Base-by-base conservation (phyloP, 92 coral and sea anemone species). In the Heteractis magnifica region DNA sequence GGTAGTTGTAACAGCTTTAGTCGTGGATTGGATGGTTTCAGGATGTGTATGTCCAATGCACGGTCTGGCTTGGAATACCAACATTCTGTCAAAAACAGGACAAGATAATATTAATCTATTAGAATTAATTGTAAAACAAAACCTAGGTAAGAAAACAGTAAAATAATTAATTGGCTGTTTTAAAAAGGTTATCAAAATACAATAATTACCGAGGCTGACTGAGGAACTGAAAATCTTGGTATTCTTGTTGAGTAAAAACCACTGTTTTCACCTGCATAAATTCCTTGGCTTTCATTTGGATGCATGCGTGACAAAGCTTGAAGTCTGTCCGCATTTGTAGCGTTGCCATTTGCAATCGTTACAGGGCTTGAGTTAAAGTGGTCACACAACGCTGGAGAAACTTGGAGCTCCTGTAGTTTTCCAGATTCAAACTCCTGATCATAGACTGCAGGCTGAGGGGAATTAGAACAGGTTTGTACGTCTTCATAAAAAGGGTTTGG, bases 301-400 rank as follows among this genome's bases (percentile, higher is more conserved):
- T 21, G 64, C 80, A 77, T 6, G 59, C 82, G 73, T 79, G 83
- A 79, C 83, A 53, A 21, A 15, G 73, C 72, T 52, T 34, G 49
- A 44, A 56, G 21, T 50, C 65, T 58, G 71, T 50, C 52, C 9
- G 58, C 71, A 51, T 49, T 49, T 11, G 26, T 80, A 15, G 75
- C 83, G 13, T 65, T 80, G 68, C 83, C 83, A 65, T 60, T 59
- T 13, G 10, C 73, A 10, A 26, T 7, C 15, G 44, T 68, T 21
- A 68, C 23, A 4, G 20, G 73, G 73, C 48, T 50, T n/a, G 41
- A 79, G 71, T 60, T 41, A 49, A 75, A 52, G 12, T 51, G 84
- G 77, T 70, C 65, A 81, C 77, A 51, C 84, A 81, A 81, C 49
- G 62, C n/a, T n/a, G 84, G 84, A 18, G 84, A 81, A 51, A 81